Evolutionary conservation across 2,888 invertebrate genomes (phyloP), one percentile per base, ranked within the genome.

Genomic region (Agonopterix alstromeriana): DNA sequence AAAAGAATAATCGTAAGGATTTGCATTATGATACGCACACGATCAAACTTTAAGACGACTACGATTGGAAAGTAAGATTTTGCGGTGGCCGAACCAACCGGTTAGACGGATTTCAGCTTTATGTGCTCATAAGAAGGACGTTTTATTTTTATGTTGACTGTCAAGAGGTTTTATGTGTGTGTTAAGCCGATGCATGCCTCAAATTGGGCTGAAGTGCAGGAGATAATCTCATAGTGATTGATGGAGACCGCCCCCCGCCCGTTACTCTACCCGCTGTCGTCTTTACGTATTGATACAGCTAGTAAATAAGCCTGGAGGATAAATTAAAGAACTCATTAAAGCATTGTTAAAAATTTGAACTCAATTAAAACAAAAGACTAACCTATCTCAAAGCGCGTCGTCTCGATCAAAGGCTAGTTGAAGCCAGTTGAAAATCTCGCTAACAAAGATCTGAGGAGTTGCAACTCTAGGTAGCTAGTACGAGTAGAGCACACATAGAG

Each of bases 191-290:
- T 80, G 81, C 82, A 83, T 73, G 78, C 73, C 70, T 83, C 79
- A 82, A 84, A 82, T 83, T 82, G 79, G 80, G 79, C 77, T 87
- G 87, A 90, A 89, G 90, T 88, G 90, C 89, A 90, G 83, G 87
- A 91, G 91, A 91, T 91, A 90, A 91, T 91, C 91, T 91, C 74
- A 72, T 79, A 82, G 90, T 91, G 90, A 91, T 91, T 90, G 90
- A 90, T 90, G 90, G 89, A 84, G 77, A 55, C 10, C 8, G 60
- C 59, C 61, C 68, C 57, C 61, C 59, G 61, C 60, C 58, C 59
- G 10, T 9, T 12, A 11, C 36, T 9, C 36, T 9, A 10, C 5
- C 44, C 45, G 36, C 45, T 8, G 10, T 8, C 8, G 36, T 36
- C 14, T 36, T 35, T 5, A 27, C 27, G 5, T 27, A 27, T 27